Base-by-base conservation (phyloP, 1,140 invertebrate species). In the Pogonus chalceus region DNA sequence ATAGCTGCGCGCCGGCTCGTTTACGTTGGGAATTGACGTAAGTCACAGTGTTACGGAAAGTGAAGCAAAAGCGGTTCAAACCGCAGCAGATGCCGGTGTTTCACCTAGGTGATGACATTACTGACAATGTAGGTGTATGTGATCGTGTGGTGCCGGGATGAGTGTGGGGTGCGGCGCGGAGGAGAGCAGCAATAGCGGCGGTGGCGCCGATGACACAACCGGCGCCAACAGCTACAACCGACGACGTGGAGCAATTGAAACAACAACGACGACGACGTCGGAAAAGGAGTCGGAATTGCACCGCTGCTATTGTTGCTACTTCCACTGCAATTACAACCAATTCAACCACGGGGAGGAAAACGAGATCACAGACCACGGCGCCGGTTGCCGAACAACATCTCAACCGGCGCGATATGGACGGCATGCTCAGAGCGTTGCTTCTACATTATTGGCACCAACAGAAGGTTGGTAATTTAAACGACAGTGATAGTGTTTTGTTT, bases 381-480 rank as follows among this genome's bases (percentile, higher is more conserved):
- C 54, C 56, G 63, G n/a, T n/a, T n/a, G n/a, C n/a, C n/a, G n/a
- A n/a, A n/a, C n/a, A n/a, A n/a, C n/a, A n/a, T n/a, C n/a, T n/a
- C n/a, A n/a, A n/a, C n/a, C n/a, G n/a, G n/a, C n/a, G n/a, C n/a
- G n/a, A 55, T 49, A 68, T 68, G 65, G 68, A 68, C 60, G 68
- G 60, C 51, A 62, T 67, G 51, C 59, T 68, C 51, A 60, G 64
- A 55, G 61, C 67, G 53, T 58, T 68, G 20, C 62, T 68, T 31
- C 26, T n/a, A n/a, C n/a, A n/a, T n/a, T n/a, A n/a, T n/a, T n/a
- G n/a, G n/a, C n/a, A n/a, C n/a, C n/a, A n/a, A n/a, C n/a, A n/a
- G n/a, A n/a, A n/a, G n/a, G n/a, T n/a, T n/a, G n/a, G n/a, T n/a
- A n/a, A n/a, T n/a, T n/a, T n/a, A n/a, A n/a, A n/a, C n/a, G n/a